Conservation (phyloP, 2,888 invertebrate genomes). For the Macrophya annulata region DNA sequence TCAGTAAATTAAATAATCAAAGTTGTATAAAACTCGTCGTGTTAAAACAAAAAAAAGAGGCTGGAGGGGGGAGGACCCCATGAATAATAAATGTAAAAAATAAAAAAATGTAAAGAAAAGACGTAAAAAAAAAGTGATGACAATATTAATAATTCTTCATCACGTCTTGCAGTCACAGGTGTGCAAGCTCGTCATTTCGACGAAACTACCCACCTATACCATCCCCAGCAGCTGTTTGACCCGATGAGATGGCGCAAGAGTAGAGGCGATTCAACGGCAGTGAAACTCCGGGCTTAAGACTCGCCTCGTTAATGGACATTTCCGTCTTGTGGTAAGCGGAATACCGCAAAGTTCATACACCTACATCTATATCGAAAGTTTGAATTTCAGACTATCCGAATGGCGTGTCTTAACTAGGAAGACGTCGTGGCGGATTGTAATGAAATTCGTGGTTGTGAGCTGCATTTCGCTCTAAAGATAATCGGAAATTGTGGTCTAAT, state of each 20-base stretch:
- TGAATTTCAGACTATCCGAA: constrained; percentile 1
- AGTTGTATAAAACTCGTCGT: not conserved
- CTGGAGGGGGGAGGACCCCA: not conserved
- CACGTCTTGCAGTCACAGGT: constrained; percentile 49
- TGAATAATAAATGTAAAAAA: constrained; percentile 20
- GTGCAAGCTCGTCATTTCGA: constrained; percentile 7
- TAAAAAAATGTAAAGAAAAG: not conserved
- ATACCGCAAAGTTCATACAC: constrained; percentile 45
- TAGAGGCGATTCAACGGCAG: constrained; percentile 30
- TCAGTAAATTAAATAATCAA: constrained; percentile 9
- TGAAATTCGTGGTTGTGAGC: not conserved
- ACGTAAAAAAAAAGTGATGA: constrained; percentile 14
- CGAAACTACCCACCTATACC: constrained; percentile 24
- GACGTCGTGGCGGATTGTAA: not conserved
- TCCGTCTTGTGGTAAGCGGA: constrained; percentile 39
- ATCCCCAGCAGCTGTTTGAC: constrained; percentile 45
- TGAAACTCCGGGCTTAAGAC: constrained; percentile 41
- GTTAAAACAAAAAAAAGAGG: too few relatives aligned
- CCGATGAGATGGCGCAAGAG: constrained; percentile 1
- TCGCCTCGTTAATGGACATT: constrained; percentile 51
- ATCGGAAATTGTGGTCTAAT: constrained; percentile 15
- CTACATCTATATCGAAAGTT: constrained; percentile 37
- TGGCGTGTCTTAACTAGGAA: constrained; percentile 25
- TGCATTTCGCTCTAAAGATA: constrained; percentile 32
- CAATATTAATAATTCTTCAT: constrained; percentile 51